Evolutionary conservation across 2,888 invertebrate genomes (phyloP).

Genomic region (Enoplolaimus lenunculus): DNA sequence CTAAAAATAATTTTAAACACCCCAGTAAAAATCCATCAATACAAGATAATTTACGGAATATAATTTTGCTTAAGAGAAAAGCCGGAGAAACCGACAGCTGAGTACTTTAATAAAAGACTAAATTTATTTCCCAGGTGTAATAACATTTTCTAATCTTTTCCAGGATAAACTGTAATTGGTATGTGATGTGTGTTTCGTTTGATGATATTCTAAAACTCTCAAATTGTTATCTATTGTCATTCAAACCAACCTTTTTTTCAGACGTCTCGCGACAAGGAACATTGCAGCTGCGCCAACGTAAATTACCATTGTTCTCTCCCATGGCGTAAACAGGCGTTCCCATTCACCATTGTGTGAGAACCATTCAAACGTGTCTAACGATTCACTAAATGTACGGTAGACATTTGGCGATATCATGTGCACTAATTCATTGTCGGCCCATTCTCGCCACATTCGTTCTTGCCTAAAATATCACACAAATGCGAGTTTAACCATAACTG

Average conservation of each 20-base stretch:
- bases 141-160: too few relatives aligned
- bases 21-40: too few relatives aligned
- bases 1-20: constrained; percentile 44
- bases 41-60: constrained; percentile 19
- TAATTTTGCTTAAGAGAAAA: too few relatives aligned
- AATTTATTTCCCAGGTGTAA: too few relatives aligned
- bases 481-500: too few relatives aligned
- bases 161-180: too few relatives aligned
- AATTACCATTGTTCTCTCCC: constrained; percentile 71
- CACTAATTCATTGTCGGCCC: constrained; percentile 79
- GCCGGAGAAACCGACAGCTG: too few relatives aligned
- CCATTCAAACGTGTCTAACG: constrained; percentile 79
- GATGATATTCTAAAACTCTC: too few relatives aligned
- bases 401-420: constrained; percentile 91
- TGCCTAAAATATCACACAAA: constrained; percentile 51
- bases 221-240: too few relatives aligned
- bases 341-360: constrained; percentile 80
- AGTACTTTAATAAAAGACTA: too few relatives aligned
- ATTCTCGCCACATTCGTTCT: constrained; percentile 84
- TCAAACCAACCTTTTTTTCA: constrained; percentile 58
- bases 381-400: constrained; percentile 68
- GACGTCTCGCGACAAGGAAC: constrained; percentile 73
- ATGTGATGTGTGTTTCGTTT: too few relatives aligned
- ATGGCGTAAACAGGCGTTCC: constrained; percentile 68
- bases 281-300: constrained; percentile 83